These are phyloP conservation scores for Muricea muricata DNA, from an alignment of 92 coral and sea anemone species.

Conservation along the genomic window DNA sequence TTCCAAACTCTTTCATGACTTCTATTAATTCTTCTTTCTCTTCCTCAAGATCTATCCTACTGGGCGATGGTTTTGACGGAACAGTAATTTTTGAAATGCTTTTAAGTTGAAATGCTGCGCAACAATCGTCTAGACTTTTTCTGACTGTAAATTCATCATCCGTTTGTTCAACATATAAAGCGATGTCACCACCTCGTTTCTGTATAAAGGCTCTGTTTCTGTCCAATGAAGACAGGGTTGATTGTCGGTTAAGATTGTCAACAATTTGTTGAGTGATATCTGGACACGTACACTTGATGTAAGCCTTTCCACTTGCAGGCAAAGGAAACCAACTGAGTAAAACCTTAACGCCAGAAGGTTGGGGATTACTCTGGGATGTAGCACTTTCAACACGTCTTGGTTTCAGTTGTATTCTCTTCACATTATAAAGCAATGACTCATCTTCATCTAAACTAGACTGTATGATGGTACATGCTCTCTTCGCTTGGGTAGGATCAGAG, in stretches of 20 bases:
- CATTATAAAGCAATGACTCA: slow-evolving; percentile 12
- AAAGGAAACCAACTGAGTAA: slow-evolving; percentile 18
- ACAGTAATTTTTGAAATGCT: slow-evolving; percentile 1
- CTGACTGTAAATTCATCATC: slow-evolving; percentile 21
- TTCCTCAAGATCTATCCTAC: background rate
- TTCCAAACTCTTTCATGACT: slow-evolving; percentile 1
- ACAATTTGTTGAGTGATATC: background rate
- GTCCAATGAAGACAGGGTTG: too few relatives aligned
- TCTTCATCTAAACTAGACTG: background rate
- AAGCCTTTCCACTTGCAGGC: background rate
- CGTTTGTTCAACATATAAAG: background rate
- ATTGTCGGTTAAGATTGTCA: background rate
- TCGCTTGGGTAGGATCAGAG: background rate
- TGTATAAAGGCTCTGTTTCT: background rate
- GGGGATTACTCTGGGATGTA: background rate
- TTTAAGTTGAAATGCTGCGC: background rate
- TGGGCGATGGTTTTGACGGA: background rate
- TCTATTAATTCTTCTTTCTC: background rate
- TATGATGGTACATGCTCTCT: background rate
- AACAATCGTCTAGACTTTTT: background rate
- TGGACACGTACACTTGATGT: background rate
- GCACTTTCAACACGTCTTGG: slow-evolving; percentile 11
- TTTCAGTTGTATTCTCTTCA: background rate
- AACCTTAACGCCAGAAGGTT: background rate
- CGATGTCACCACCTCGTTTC: background rate